Conservation (phyloP, 2,113 vertebrate species). For the Trematocara unimaculatum region DNA sequence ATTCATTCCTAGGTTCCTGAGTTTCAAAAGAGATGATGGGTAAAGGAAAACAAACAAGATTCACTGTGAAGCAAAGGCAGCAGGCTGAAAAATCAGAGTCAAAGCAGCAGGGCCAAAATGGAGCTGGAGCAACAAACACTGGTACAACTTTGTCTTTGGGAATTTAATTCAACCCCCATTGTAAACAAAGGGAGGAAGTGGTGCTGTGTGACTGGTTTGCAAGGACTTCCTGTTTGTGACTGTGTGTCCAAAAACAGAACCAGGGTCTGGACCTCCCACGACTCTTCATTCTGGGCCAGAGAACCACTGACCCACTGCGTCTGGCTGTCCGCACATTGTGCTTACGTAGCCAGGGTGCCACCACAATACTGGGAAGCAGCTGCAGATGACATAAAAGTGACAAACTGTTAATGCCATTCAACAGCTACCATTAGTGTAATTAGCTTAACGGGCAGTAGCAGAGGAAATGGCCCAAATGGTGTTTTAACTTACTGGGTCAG, state of each 20-base stretch:
- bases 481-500: not conserved
- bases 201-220: constrained; percentile 66
- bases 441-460: not conserved
- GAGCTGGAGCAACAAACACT: not conserved
- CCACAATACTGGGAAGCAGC: constrained; percentile 77
- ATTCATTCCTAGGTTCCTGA: not conserved
- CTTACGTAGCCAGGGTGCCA: constrained; percentile 33
- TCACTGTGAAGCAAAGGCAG: not conserved
- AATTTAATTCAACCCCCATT: constrained; percentile 16
- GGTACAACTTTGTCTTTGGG: constrained; percentile 23
- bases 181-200: constrained; percentile 77
- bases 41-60: not conserved
- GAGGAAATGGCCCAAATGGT: not conserved
- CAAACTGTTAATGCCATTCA: constrained; percentile 25
- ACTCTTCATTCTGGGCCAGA: constrained; percentile 28
- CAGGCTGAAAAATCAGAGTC: not conserved
- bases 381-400: constrained; percentile 53
- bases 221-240: constrained; percentile 78
- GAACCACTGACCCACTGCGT: constrained; percentile 36
- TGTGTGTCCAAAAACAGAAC: constrained; percentile 71
- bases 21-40: not conserved
- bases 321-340: constrained; percentile 59
- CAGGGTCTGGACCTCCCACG: constrained; percentile 62
- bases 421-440: constrained; percentile 19
- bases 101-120: not conserved